phyloP scores from a whole-genome alignment of 2,888 invertebrate species.

The Acanthopleura granulata region DNA sequence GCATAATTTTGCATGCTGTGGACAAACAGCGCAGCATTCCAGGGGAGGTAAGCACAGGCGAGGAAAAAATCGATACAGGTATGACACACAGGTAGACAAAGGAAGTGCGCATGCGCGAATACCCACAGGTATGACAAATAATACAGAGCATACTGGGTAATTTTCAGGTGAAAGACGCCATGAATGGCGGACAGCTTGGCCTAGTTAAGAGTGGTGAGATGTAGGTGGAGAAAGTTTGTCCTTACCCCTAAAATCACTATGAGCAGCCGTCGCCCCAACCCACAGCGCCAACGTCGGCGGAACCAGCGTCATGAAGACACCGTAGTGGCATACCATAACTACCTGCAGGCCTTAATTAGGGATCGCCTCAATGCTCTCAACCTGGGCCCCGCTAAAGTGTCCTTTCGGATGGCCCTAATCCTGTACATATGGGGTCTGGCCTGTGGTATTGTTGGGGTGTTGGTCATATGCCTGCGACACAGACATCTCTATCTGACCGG shows the following conservation, averaged over 20 bases:
- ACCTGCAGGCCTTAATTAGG: conserved; percentile 53
- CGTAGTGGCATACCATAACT: conserved; percentile 57
- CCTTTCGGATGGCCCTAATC: conserved; percentile 37
- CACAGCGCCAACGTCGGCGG: not conserved
- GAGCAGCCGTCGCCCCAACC: not conserved
- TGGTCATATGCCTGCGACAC: conserved; percentile 49
- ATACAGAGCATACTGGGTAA: conserved; percentile 1
- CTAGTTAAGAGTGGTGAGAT: conserved; percentile 1
- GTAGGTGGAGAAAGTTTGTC: not conserved
- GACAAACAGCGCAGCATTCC: too few relatives aligned
- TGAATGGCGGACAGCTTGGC: not conserved
- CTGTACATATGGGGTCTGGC: conserved; percentile 38
- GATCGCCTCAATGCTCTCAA: conserved; percentile 50
- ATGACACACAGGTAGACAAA: not conserved
- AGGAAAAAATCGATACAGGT: too few relatives aligned
- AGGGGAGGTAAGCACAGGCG: too few relatives aligned
- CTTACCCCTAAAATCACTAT: not conserved
- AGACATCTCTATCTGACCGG: conserved; percentile 57
- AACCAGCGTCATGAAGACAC: conserved; percentile 47
- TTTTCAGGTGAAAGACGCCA: conserved; percentile 7
- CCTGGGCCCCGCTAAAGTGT: conserved; percentile 52
- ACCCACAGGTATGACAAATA: conserved; percentile 15
- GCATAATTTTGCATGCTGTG: too few relatives aligned
- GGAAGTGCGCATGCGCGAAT: conserved; percentile 6
- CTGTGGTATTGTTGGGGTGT: conserved; percentile 46